These are phyloP conservation scores for Butastur rufipennis DNA, from an alignment of 2,113 vertebrate genomes.

Conservation along the genomic window DNA sequence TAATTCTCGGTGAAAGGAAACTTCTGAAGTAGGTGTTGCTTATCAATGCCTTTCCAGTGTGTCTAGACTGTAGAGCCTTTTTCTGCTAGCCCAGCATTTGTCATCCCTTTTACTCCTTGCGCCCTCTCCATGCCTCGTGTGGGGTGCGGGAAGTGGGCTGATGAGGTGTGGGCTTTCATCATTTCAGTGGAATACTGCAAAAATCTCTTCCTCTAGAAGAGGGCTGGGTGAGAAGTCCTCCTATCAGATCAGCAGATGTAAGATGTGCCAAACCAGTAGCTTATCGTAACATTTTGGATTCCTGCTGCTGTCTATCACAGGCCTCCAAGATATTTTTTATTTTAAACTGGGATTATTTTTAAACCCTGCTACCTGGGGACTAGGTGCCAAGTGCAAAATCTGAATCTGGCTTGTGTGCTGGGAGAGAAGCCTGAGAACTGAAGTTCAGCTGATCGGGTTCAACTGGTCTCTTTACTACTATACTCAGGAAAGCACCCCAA, in stretches of 20 bases:
- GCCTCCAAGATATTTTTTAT: neutral
- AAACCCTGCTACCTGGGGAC: neutral
- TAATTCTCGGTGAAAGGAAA: neutral
- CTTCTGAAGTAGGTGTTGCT: neutral
- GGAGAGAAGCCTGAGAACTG: neutral
- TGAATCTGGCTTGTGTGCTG: neutral
- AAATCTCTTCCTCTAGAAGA: neutral
- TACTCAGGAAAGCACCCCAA: neutral
- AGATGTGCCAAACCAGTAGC: neutral
- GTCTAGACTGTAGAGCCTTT: neutral
- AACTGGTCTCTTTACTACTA: neutral
- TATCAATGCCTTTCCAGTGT: neutral
- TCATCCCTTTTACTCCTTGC: neutral
- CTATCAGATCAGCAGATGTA: rapidly evolving
- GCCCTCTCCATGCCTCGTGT: rapidly evolving
- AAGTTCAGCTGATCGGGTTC: neutral
- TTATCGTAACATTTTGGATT: neutral
- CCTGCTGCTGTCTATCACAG: neutral
- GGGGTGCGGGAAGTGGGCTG: neutral
- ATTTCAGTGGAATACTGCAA: neutral
- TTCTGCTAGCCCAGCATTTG: neutral
- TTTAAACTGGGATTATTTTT: neutral
- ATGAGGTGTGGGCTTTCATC: neutral
- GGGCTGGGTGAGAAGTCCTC: neutral
- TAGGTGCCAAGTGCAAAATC: neutral